A percentile compares a stretch with the other conserved stretches of the same genome.
phyloP scores from a whole-genome alignment of 2,888 invertebrate species.

The Chymomyza fuscimana region DNA sequence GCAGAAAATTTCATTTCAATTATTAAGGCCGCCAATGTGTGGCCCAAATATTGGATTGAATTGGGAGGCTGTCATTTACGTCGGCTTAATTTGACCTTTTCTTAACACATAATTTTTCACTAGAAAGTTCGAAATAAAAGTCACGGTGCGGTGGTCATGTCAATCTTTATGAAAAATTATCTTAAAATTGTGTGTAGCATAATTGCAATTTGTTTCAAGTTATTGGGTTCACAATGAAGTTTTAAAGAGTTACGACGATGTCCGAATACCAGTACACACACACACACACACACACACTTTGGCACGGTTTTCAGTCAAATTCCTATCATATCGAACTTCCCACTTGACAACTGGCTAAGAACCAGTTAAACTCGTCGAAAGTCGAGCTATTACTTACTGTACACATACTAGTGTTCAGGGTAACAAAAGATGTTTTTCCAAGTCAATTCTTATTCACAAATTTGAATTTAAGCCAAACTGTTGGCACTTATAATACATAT shows the following conservation, averaged over 20 bases:
- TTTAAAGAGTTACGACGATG: too few species aligned
- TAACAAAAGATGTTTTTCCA: too few species aligned
- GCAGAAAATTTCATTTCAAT: constrained; percentile 62
- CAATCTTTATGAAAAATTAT: constrained; percentile 36
- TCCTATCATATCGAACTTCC: too few species aligned
- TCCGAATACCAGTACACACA: constrained; percentile 20
- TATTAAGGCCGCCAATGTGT: constrained; percentile 52
- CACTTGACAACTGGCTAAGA: too few species aligned
- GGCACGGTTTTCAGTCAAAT: too few species aligned
- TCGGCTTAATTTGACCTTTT: constrained; percentile 2
- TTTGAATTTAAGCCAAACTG: too few species aligned
- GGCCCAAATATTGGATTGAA: neutral
- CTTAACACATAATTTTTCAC: neutral
- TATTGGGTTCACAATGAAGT: neutral
- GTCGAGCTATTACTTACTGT: too few species aligned
- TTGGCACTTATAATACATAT: too few species aligned
- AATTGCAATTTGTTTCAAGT: neutral
- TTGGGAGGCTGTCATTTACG: neutral
- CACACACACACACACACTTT: too few species aligned
- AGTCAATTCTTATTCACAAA: too few species aligned
- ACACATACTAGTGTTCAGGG: too few species aligned
- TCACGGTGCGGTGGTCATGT: constrained; percentile 35
- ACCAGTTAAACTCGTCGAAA: too few species aligned
- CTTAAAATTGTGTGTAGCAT: constrained; percentile 13
- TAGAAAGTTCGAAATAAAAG: neutral